Evolutionary conservation across 2,113 vertebrate species (phyloP).

Genomic region (Nymphicus hollandicus): DNA sequence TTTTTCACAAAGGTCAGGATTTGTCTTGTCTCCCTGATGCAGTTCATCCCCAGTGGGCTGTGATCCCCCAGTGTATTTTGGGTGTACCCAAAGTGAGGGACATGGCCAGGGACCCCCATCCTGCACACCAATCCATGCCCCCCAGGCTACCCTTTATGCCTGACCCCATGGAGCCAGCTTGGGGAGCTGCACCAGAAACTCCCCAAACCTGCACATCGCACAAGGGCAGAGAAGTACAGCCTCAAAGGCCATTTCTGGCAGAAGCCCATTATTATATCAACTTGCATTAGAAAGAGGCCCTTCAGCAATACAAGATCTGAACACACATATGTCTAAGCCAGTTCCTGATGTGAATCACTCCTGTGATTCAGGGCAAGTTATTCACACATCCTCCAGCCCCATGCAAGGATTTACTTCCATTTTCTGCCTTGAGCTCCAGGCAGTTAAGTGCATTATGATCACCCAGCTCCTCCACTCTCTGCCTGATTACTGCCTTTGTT

Average conservation of each 20-base stretch:
- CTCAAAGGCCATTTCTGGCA: neutral
- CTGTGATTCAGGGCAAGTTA: neutral
- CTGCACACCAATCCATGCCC: accelerated
- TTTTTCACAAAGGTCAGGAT: neutral
- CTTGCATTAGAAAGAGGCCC: neutral
- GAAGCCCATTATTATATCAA: neutral
- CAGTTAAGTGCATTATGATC: neutral
- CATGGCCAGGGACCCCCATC: neutral
- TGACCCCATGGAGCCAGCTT: neutral
- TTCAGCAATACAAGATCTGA: neutral
- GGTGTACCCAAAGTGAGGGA: neutral
- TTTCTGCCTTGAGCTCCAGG: neutral
- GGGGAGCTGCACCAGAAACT: neutral
- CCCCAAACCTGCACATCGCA: neutral
- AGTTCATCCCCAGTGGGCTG: neutral
- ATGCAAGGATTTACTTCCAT: neutral
- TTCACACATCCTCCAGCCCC: neutral
- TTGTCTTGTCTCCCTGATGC: neutral
- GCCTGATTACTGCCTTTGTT: neutral
- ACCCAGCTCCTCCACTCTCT: neutral
- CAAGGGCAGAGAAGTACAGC: neutral
- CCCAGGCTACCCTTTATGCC: neutral
- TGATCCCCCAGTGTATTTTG: too few species aligned
- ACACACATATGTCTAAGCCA: neutral
- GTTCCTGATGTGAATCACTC: neutral